phyloP scores from a whole-genome alignment of 2,888 invertebrate genomes.

The Hirudinaria manillensis region DNA sequence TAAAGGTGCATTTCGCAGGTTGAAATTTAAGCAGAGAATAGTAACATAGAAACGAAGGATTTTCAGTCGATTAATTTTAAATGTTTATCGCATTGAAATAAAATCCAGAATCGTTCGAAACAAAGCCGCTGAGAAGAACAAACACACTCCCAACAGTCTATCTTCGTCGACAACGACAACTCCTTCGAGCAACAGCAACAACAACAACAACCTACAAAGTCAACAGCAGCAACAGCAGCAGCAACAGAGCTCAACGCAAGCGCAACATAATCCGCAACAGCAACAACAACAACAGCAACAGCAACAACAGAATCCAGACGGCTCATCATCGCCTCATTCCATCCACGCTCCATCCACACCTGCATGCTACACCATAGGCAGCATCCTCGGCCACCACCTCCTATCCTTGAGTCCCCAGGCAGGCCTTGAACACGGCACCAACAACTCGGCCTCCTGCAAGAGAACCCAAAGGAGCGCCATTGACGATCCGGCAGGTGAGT shows the following conservation, averaged over 20 bases:
- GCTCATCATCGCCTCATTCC: slow-evolving; percentile 37
- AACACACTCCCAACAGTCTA: slow-evolving; percentile 49
- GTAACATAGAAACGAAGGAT: no score
- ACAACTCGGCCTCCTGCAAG: slow-evolving; percentile 21
- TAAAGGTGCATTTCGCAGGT: no score
- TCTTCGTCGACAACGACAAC: slow-evolving; percentile 14
- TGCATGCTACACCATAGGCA: slow-evolving; percentile 32
- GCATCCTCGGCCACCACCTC: slow-evolving; percentile 28
- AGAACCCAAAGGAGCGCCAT: slow-evolving; percentile 8
- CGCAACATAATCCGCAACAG: slow-evolving; percentile 25
- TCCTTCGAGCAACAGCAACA: slow-evolving; percentile 10
- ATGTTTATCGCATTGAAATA: no score
- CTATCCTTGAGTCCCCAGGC: neutral
- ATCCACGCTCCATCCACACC: slow-evolving; percentile 27
- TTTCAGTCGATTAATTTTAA: no score
- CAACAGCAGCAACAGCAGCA: slow-evolving; percentile 25
- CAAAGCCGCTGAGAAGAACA: slow-evolving; percentile 91
- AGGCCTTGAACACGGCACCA: slow-evolving; percentile 6
- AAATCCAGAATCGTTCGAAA: slow-evolving; percentile 80
- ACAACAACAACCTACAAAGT: neutral
- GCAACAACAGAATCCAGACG: slow-evolving; percentile 24
- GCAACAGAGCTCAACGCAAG: slow-evolving; percentile 19
- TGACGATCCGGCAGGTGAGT: slow-evolving; percentile 1
- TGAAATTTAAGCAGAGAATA: no score
- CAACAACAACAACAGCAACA: slow-evolving; percentile 27